Evolutionary conservation across 2,113 vertebrate species (phyloP), one percentile per base, ranked within the genome.

Genomic region (Paramormyrops kingsleyae): DNA sequence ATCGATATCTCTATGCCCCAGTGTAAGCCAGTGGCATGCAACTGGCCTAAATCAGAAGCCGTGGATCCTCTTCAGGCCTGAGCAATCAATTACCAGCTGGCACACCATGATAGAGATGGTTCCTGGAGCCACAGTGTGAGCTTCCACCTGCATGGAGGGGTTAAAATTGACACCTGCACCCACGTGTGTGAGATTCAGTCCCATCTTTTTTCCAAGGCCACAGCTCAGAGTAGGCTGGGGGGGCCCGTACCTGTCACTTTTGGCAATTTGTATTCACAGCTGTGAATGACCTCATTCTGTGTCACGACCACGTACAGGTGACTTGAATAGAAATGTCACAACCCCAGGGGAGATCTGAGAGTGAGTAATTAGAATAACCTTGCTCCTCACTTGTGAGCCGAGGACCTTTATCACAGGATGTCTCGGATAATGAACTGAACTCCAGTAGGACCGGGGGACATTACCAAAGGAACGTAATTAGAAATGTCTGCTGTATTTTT

Each of bases 301-400:
- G 39, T 89, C 50, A 47, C 1, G 80, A 21, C 89, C 42, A 42
- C 77, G 53, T 66, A 83, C 77, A 89, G 88, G 88, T 89, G 52
- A 89, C 89, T 84, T 46, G 77, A 83, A 62, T 62, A 53, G 89
- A 89, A 89, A 89, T 89, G 89, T 89, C 89, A 89, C 89, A 84
- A 62, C 89, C 80, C 83, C 80, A 10, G 52, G 77, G 89, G 89
- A 21, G 89, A 89, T 15, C 13, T 35, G 21, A 62, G 53, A 42
- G 52, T 13, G 77, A 50, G 52, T 85, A 84, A 89, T 89, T 89
- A 84, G 89, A 84, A 46, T 89, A 89, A 89, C 89, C 89, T 85
- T 62, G 89, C 39, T 56, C 77, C 88, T 42, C 50, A 56, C 88
- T 89, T 83, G 74, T 83, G 88, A 80, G 50, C 49, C 24, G 44